Percentiles rank a stretch among this genome's conserved stretches.
Evolutionary conservation across 1,140 invertebrate genomes (phyloP).

Genomic region (Bemisia tabaci): DNA sequence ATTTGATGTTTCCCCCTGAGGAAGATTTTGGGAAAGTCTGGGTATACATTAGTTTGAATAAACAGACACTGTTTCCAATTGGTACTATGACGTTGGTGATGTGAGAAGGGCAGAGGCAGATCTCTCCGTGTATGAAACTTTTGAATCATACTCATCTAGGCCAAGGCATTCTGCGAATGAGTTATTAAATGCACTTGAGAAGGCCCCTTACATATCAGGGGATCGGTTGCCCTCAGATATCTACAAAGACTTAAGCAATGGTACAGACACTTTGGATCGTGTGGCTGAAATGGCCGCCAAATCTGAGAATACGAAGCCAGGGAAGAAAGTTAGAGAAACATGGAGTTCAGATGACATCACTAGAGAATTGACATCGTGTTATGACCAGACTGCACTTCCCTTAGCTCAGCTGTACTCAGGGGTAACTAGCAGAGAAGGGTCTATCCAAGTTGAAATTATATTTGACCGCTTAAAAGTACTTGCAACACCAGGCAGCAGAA

Average conservation of each 20-base stretch:
- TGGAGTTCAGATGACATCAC: neutral
- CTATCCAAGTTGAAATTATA: neutral
- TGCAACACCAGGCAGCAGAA: neutral
- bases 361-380: neutral
- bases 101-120: neutral
- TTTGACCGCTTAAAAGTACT: neutral
- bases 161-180: neutral
- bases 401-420: neutral
- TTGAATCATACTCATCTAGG: neutral
- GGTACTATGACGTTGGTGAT: neutral
- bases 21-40: neutral
- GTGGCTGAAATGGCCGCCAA: neutral
- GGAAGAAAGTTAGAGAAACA: neutral
- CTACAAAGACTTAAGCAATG: too few species aligned
- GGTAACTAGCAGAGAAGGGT: neutral
- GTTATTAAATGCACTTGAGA: neutral
- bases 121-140: neutral
- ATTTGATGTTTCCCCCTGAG: neutral
- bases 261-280: neutral
- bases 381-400: neutral
- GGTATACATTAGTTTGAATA: neutral
- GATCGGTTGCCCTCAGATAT: too few species aligned
- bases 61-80: neutral
- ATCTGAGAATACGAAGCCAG: neutral
- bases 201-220: too few species aligned